Conservation (phyloP, 2,888 invertebrate genomes). For the Drosophila limbata region DNA sequence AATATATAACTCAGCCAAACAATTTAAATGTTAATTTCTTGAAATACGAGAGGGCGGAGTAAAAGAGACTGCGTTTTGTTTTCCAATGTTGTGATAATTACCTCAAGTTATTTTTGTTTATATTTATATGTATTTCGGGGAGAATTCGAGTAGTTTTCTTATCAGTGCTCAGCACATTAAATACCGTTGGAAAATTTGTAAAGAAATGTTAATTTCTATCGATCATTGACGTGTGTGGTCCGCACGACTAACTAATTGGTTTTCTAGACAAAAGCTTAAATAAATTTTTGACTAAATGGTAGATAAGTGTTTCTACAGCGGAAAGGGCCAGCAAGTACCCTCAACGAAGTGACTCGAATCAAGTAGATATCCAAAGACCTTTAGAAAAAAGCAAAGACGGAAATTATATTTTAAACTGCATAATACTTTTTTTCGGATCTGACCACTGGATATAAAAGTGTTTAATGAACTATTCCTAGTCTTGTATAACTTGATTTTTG, state of each 20-base stretch:
- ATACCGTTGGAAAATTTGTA: constrained; percentile 77
- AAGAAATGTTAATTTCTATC: constrained; percentile 67
- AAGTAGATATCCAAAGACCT: neutral
- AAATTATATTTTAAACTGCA: neutral
- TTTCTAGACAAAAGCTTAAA: constrained; percentile 54
- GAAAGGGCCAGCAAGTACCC: constrained; percentile 11
- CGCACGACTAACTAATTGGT: constrained; percentile 71
- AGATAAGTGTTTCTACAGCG: constrained; percentile 40
- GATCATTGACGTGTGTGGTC: constrained; percentile 62
- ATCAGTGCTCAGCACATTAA: constrained; percentile 67
- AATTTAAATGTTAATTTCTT: constrained; percentile 77
- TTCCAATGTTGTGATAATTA: constrained; percentile 76
- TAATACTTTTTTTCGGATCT: neutral
- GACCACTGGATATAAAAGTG: neutral
- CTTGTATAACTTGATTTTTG: neutral
- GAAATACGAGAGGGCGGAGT: constrained; percentile 5
- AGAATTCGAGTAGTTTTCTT: constrained; percentile 51
- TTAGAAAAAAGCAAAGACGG: neutral
- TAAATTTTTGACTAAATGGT: constrained; percentile 75
- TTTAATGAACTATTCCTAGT: too few relatives aligned
- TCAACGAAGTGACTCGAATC: neutral
- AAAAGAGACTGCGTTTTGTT: constrained; percentile 63
- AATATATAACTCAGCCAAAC: constrained; percentile 48
- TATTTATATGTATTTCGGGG: constrained; percentile 12
- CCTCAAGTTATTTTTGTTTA: constrained; percentile 55